Evolutionary conservation across 2,888 invertebrate species (phyloP).

Genomic region (Homarus gammarus): DNA sequence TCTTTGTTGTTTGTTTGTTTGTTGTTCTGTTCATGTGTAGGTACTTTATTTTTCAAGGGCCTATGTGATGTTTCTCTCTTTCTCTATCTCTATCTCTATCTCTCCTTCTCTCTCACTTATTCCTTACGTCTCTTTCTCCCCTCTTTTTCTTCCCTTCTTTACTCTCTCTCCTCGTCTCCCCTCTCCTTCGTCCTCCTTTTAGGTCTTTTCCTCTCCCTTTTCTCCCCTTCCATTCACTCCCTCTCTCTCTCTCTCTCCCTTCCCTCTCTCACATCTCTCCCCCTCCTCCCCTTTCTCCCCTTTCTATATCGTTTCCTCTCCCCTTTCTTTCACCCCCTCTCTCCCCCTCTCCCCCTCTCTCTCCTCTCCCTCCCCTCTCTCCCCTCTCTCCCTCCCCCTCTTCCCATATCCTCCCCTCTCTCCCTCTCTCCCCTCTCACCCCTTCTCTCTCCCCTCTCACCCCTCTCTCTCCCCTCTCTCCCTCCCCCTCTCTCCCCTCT

Average conservation of each 20-base stretch:
- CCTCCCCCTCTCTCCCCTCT: background rate
- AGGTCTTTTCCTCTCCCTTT: background rate
- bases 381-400: background rate
- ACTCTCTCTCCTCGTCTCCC: background rate
- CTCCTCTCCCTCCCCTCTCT: background rate
- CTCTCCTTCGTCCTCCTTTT: background rate
- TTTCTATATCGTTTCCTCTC: background rate
- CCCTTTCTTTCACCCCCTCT: background rate
- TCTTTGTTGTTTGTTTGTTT: too few species aligned
- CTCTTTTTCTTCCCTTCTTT: background rate
- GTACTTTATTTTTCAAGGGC: too few species aligned
- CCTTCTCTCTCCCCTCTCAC: background rate
- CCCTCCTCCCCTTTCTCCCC: background rate
- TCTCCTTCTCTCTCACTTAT: background rate
- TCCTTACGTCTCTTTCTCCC: background rate
- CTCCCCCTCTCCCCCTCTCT: background rate
- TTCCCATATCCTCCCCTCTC: background rate
- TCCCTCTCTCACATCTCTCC: background rate
- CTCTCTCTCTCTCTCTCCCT: background rate
- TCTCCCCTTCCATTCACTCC: background rate
- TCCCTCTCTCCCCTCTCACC: background rate
- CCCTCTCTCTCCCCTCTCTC: background rate
- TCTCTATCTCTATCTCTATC: conserved; percentile 18
- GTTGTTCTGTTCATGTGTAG: too few species aligned
- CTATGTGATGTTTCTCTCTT: too few species aligned